Conservation (phyloP, 2,113 vertebrate genomes). For the Piprites chloris region DNA sequence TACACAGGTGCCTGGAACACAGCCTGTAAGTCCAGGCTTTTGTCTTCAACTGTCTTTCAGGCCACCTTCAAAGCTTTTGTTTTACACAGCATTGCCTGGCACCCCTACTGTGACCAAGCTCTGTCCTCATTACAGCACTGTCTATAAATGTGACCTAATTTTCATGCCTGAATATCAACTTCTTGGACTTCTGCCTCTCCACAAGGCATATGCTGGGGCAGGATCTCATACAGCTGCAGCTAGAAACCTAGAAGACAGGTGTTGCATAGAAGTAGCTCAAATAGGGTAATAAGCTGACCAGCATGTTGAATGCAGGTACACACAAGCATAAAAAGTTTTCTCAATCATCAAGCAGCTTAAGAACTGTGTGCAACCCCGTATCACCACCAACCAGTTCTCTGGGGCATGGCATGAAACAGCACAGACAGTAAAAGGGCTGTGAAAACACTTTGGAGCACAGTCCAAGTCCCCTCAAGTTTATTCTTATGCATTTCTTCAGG, state of each 20-base stretch:
- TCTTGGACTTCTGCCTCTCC: slow-evolving; percentile 12
- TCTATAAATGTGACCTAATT: slow-evolving; percentile 28
- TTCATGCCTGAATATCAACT: slow-evolving; percentile 3
- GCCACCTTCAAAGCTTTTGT: slow-evolving; percentile 43
- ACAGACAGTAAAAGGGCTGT: neutral
- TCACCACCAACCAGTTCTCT: neutral
- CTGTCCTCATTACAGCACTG: neutral
- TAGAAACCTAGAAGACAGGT: neutral
- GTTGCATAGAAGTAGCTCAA: neutral
- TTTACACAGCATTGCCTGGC: neutral
- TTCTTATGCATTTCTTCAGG: neutral
- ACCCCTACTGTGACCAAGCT: slow-evolving; percentile 44
- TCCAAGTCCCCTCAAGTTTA: neutral
- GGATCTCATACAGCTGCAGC: neutral
- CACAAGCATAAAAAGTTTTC: neutral
- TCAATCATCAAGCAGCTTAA: neutral
- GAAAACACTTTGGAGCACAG: neutral
- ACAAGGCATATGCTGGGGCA: neutral
- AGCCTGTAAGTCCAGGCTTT: slow-evolving; percentile 3
- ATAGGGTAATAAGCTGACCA: neutral
- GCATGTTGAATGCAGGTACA: neutral
- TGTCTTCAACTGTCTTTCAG: neutral
- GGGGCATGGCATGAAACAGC: neutral
- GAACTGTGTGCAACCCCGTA: neutral
- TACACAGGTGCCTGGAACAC: slow-evolving; percentile 31